Base-by-base conservation (phyloP, 2,113 vertebrate genomes). In the Thunnus thynnus region DNA sequence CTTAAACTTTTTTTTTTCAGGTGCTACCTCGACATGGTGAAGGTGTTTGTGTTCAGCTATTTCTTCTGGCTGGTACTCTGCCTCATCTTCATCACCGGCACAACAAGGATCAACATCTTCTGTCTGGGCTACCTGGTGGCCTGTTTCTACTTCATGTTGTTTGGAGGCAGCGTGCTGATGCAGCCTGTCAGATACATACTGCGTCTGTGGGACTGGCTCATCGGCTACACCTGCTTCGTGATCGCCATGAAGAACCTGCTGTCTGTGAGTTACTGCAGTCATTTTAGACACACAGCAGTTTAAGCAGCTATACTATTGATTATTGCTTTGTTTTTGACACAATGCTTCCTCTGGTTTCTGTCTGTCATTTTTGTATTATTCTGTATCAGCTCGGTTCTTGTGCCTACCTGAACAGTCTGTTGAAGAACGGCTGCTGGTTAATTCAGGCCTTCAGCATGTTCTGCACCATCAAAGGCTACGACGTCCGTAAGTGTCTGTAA, bases 21-120 rank as follows among this genome's bases (percentile, higher is more conserved):
- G 84, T 94, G 91, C 14, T 95, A 94, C 75, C 85, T 95, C 14
- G 96, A 96, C 87, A 92, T 94, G 95, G 84, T 81, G 12, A 95
- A 96, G 79, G 92, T 95, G 27, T 92, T 95, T 78, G 84, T 94
- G 6, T 96, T 95, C 89, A 90, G 83, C 75, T 95, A 94, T 67
- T 95, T 94, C 83, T 96, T 97, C 91, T 96, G 96, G 95, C 88
- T 95, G 86, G 94, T 95, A 72, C 91, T 97, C 18, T 95, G 96
- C 51, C 93, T 96, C 61, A 94, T 96, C 80, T 97, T 97, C 84
- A 94, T 96, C 87, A 95, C 88, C 0, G 95, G 95, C 54, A 96
- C 91, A 1, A 94, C 93, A 0, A 78, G 92, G 20, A 94, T 96
- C 76, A 95, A 87, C 62, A 84, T 96, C 81, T 90, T 95, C 67